These are phyloP conservation scores for Trichomycterus rosablanca DNA, from an alignment of 2,113 vertebrate species.

Conservation along the genomic window DNA sequence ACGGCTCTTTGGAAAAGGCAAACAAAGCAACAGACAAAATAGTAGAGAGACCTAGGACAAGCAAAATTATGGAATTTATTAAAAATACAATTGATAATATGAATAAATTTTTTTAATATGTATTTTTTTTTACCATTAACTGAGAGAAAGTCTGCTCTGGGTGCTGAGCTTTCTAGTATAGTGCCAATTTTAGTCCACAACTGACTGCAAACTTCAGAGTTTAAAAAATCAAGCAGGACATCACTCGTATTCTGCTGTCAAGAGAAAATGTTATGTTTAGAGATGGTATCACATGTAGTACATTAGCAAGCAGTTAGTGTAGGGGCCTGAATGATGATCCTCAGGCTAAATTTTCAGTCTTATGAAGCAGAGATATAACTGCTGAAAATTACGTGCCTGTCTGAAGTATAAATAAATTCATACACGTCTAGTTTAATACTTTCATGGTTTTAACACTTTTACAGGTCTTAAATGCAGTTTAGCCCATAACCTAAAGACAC, in stretches of 20 bases:
- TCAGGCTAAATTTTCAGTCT: too few species aligned
- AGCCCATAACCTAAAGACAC: too few species aligned
- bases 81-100: slow-evolving; percentile 1
- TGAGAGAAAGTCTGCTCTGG: slow-evolving; percentile 50
- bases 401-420: too few species aligned
- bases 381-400: too few species aligned
- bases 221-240: slow-evolving; percentile 37
- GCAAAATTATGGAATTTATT: slow-evolving; percentile 6
- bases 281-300: too few species aligned
- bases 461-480: too few species aligned
- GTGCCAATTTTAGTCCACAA: slow-evolving; percentile 56
- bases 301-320: too few species aligned
- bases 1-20: slow-evolving; percentile 56
- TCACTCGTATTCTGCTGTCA: slow-evolving; percentile 49
- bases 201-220: slow-evolving; percentile 49
- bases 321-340: too few species aligned
- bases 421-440: too few species aligned
- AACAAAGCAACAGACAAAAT: slow-evolving; percentile 56
- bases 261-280: background rate
- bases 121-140: slow-evolving; percentile 51
- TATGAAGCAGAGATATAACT: too few species aligned
- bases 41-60: slow-evolving; percentile 54
- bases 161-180: slow-evolving; percentile 39
- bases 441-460: too few species aligned
- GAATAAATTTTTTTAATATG: background rate